Base-by-base conservation (phyloP, 2,113 vertebrate genomes). In the Craseonycteris thonglongyai region DNA sequence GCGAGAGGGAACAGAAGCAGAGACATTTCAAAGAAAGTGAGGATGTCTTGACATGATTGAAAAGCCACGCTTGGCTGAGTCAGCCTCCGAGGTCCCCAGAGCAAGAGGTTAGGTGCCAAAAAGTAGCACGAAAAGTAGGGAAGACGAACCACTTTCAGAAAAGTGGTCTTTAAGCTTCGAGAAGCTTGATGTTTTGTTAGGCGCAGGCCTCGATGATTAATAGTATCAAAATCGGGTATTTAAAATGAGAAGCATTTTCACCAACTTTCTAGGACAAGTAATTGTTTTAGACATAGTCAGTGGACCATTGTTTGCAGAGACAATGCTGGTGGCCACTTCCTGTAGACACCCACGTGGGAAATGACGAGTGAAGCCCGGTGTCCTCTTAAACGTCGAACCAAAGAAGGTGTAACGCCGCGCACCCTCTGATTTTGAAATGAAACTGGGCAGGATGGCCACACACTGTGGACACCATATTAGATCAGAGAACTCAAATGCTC, bases 391-490 rank as follows among this genome's bases (percentile, higher is more conserved):
- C 3, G 33, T 11, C 5, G 4, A 78, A 56, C 13, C 49, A 61
- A 82, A 85, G 18, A 66, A 40, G 1, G 22, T 28, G 15, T 2
- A 30, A 3, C 45, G 2, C 7, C 18, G 42, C 6, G 1, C 2
- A 28, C 2, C n/a, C 42, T 75, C 59, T 26, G 0, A 22, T 30
- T 49, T n/a, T 35, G 38, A 61, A 38, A 42, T 47, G 28, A 49
- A 54, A 24, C 1, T 38, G 0, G 10, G 2, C 33, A 38, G 45
- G 8, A 15, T 33, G 14, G n/a, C 26, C 16, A 21, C 6, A 78
- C 0, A 3, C 5, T 26, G 2, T 8, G 4, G 7, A 24, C 10
- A 11, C 40, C 1, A 6, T 9, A 2, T 0, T 4, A 33, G 28
- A 16, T 0, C 16, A 38, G n/a, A 63, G 24, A 8, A 0, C 40